Base-by-base conservation (phyloP, 2,888 invertebrate species). In the Trypoxylon attenuatum region DNA sequence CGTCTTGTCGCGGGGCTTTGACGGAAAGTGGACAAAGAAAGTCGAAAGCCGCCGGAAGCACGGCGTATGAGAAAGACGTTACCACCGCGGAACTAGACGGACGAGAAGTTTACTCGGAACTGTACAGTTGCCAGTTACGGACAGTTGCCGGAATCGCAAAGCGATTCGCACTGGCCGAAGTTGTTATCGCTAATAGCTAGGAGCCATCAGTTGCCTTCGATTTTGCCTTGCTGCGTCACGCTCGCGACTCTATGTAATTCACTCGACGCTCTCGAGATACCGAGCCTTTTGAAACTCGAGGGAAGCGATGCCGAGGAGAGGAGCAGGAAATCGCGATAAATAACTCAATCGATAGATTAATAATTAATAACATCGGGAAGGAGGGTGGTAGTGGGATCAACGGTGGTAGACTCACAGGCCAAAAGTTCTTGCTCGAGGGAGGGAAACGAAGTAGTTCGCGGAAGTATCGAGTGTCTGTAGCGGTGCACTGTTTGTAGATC, bases 141-240 rank as follows among this genome's bases (percentile, higher is more conserved):
- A 79, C 76, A 76, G 75, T 76, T 75, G 19, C 66, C 57, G 63
- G 27, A 67, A n/a, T n/a, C 69, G 68, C 59, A 60, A 46, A 76
- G 68, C 67, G 74, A 73, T 74, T 64, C 68, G 53, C 71, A 62
- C 61, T 50, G 49, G 47, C 51, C 56, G 42, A 78, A 80, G 76
- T 81, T 80, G 80, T 81, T 81, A 78, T 81, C 79, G 65, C 56
- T 77, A 80, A 78, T 80, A 72, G 75, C 71, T 64, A 71, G 57
- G 69, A 72, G 73, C 77, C 78, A 78, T 78, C 77, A 69, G 71
- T 49, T 58, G 38, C 43, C 66, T 79, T 79, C 72, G 77, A 76
- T 80, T 78, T 67, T 69, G 64, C 64, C 66, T 57, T 51, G 33
- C 18, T 57, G 50, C 61, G 60, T 42, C 55, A 27, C 18, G 38